Base-by-base conservation (phyloP, 1,140 invertebrate species). In the Lordiphosa stackelbergi region DNA sequence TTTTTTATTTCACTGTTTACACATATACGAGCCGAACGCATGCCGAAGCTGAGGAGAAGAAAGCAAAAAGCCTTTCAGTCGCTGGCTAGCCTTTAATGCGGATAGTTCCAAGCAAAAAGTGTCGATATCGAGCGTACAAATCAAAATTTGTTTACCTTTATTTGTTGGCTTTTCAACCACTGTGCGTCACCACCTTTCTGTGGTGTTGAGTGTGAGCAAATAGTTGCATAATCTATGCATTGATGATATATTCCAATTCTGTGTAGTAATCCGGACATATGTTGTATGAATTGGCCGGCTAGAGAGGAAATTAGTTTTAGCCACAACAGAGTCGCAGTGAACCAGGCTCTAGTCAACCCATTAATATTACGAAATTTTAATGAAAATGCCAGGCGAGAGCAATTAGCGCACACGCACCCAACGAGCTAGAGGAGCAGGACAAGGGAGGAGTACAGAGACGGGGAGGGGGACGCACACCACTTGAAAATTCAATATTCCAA, bases 341-440 rank as follows among this genome's bases (percentile, higher is more conserved):
- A 41, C n/a, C 38, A 28, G 34, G 12, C n/a, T n/a, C 49, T 34
- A 43, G 34, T 37, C 56, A 34, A 28, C 37, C 37, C 70, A 79
- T 78, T 79, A 78, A 78, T 81, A 75, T 77, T 72, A 83, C 72
- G 53, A 63, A 83, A 83, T 69, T 77, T 83, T 77, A 83, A 81
- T 81, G 77, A 75, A 77, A 81, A 69, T 70, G 37, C 74, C 69
- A 59, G 43, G 51, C 59, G 24, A 41, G 53, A 56, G 66, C 66
- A 69, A 69, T 69, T 69, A 69, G 66, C 66, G 56, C 41, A 56
- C 52, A 53, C 28, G 13, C 19, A 37, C 37, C 38, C 8, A 37
- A 11, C 5, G 19, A 37, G 22, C 5, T 5, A n/a, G 8, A 11
- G 34, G 12, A 24, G 28, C 28, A 43, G 34, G 9, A 35, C 6